These are phyloP conservation scores for Circaetus cinerascens DNA, from an alignment of 2,113 vertebrate species.

Conservation along the genomic window DNA sequence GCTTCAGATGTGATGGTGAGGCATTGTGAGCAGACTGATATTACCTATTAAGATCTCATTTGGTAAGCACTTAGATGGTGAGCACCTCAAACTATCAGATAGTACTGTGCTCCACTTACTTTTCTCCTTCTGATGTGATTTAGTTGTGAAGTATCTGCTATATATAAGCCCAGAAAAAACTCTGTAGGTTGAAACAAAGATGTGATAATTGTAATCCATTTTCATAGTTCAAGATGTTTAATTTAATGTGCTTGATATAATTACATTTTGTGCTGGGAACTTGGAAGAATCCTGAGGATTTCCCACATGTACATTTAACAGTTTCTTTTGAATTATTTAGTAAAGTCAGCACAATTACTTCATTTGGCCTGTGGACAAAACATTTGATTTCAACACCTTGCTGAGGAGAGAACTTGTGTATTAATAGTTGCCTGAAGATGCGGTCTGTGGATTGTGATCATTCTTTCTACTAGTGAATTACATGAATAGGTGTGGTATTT, in stretches of 20 bases:
- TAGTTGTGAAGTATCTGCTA: not conserved
- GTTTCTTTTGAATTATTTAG: not conserved
- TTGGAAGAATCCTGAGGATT: not conserved
- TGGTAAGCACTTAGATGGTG: not conserved
- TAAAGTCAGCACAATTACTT: not conserved
- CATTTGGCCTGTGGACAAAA: not conserved
- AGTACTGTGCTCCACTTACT: not conserved
- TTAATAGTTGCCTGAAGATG: not conserved
- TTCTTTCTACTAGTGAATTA: not conserved
- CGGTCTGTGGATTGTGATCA: not conserved
- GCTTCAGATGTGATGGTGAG: not conserved
- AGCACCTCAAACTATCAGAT: not conserved
- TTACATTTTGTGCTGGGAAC: not conserved
- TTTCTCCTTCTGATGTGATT: not conserved
- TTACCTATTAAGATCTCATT: not conserved
- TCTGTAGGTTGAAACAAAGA: not conserved
- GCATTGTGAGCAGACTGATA: not conserved
- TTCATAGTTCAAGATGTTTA: not conserved
- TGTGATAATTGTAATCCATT: not conserved
- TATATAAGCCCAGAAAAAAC: not conserved
- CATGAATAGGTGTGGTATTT: slow-evolving; percentile 35
- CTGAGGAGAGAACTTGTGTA: not conserved
- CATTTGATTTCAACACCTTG: not conserved
- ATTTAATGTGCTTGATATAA: not conserved
- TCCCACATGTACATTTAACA: not conserved